Evolutionary conservation across 2,113 vertebrate genomes (phyloP).

Genomic region (Girardinichthys multiradiatus): DNA sequence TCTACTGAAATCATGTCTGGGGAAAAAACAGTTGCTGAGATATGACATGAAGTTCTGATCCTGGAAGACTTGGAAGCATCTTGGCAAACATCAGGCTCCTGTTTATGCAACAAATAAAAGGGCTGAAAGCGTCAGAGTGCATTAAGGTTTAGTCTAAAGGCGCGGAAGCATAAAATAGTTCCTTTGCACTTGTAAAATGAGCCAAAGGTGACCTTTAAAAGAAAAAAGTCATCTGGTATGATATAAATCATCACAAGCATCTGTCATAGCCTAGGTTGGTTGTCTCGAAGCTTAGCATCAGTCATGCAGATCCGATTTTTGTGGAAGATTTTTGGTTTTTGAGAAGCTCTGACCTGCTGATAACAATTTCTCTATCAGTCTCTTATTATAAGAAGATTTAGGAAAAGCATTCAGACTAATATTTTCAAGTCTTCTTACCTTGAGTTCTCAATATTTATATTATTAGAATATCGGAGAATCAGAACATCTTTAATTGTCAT

Average conservation of each 20-base stretch:
- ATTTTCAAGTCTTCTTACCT: background rate
- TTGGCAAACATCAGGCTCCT: background rate
- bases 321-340: background rate
- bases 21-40: background rate
- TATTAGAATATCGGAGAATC: too few relatives aligned
- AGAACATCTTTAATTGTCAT: too few relatives aligned
- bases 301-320: too few relatives aligned
- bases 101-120: background rate
- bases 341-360: background rate
- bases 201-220: background rate
- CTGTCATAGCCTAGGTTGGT: too few relatives aligned
- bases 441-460: too few relatives aligned
- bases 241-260: too few relatives aligned
- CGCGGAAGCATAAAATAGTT: background rate
- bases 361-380: background rate
- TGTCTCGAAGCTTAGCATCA: too few relatives aligned
- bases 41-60: background rate
- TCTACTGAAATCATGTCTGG: background rate
- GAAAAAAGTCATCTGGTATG: too few relatives aligned
- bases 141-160: background rate
- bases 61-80: background rate
- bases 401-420: background rate
- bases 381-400: background rate
- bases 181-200: background rate
- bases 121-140: background rate